phyloP scores from a whole-genome alignment of 2,113 vertebrate species.

The Tylochromis polylepis region DNA sequence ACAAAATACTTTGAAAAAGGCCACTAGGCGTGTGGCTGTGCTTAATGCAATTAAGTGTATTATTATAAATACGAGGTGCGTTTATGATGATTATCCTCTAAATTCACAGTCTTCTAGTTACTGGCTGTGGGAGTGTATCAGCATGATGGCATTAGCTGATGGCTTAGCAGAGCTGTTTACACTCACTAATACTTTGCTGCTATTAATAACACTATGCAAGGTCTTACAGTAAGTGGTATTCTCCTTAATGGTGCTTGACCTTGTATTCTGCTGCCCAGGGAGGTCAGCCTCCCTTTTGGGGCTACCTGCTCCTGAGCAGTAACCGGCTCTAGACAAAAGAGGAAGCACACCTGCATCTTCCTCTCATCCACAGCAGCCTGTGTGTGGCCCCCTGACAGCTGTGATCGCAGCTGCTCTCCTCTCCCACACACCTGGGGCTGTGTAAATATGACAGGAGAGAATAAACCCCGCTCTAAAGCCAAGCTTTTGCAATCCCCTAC shows the following conservation, averaged over 20 bases:
- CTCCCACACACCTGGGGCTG: slow-evolving; percentile 26
- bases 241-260: slow-evolving; percentile 40
- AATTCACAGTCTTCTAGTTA: slow-evolving; percentile 52
- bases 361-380: slow-evolving; percentile 6
- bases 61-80: slow-evolving; percentile 10
- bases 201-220: slow-evolving; percentile 31
- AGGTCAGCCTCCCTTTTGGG: not conserved
- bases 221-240: slow-evolving; percentile 54
- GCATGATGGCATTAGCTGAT: not conserved
- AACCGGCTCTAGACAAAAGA: slow-evolving; percentile 12
- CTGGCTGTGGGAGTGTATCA: slow-evolving; percentile 8
- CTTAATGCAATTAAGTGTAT: not conserved
- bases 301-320: slow-evolving; percentile 20
- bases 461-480: slow-evolving; percentile 4
- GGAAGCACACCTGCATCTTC: slow-evolving; percentile 22
- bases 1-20: not conserved
- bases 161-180: not conserved
- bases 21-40: not conserved
- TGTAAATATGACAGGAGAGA: not conserved
- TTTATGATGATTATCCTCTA: slow-evolving; percentile 2
- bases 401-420: slow-evolving; percentile 34
- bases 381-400: slow-evolving; percentile 16
- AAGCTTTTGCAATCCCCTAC: not conserved
- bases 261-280: not conserved
- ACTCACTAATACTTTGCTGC: not conserved